Percentiles rank a stretch among this genome's conserved stretches.
These are phyloP conservation scores for Drosophila miranda DNA, from an alignment of 1,140 invertebrate genomes.

Conservation along the genomic window DNA sequence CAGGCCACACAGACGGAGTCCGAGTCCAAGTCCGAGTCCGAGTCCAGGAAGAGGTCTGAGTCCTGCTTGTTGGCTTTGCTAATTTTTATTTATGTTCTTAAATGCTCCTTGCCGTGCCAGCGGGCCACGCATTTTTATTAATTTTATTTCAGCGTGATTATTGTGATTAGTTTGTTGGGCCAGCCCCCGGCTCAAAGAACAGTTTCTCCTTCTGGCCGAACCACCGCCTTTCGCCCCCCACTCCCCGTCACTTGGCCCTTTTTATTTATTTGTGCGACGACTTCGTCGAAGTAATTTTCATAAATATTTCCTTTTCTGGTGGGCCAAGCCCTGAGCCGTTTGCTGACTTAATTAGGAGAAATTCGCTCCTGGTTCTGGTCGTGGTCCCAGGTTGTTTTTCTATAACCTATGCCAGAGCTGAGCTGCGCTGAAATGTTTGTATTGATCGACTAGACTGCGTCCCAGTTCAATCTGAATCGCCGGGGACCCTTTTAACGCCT, in stretches of 20 bases:
- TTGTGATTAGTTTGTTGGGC: conserved; percentile 74
- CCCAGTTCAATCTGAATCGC: too few species aligned
- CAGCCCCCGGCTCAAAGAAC: neutral
- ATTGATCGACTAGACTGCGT: neutral
- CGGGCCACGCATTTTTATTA: conserved; percentile 79
- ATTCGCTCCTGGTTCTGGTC: conserved; percentile 18
- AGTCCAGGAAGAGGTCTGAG: conserved; percentile 22
- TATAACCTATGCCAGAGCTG: too few species aligned
- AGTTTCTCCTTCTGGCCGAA: conserved; percentile 9
- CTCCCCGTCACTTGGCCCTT: neutral
- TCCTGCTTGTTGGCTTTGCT: conserved; percentile 74
- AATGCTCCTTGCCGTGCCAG: conserved; percentile 71
- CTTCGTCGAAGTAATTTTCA: conserved; percentile 74
- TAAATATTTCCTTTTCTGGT: conserved; percentile 62
- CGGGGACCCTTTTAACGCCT: too few species aligned
- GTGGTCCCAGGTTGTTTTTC: too few species aligned
- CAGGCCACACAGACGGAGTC: conserved; percentile 21
- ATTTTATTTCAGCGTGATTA: conserved; percentile 80
- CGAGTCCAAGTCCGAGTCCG: neutral
- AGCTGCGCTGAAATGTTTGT: neutral
- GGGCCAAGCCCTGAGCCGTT: neutral
- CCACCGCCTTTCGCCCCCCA: neutral
- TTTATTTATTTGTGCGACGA: conserved; percentile 72
- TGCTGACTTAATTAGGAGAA: conserved; percentile 65
- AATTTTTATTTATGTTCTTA: conserved; percentile 81